These are phyloP conservation scores for Eupithecia inturbata DNA, from an alignment of 2,888 invertebrate genomes.

Conservation along the genomic window DNA sequence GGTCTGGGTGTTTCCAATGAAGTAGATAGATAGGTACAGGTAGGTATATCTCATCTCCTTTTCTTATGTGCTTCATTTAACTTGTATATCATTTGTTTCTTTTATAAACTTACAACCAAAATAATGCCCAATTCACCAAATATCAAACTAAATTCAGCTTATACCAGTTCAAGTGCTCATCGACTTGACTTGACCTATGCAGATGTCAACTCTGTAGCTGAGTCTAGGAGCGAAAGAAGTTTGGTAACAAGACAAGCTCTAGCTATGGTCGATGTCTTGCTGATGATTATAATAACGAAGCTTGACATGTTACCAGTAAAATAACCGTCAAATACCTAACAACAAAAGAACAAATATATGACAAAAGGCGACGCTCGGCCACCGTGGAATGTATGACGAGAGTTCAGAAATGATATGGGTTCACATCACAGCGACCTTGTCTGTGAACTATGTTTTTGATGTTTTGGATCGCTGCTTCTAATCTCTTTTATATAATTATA, in stretches of 20 bases:
- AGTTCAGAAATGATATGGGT: constrained; percentile 32
- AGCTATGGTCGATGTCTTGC: background rate
- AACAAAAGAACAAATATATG: constrained; percentile 33
- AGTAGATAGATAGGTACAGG: background rate
- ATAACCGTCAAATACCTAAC: constrained; percentile 33
- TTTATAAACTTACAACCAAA: background rate
- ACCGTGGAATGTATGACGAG: constrained; percentile 38
- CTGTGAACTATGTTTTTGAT: constrained; percentile 25
- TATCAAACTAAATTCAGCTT: background rate
- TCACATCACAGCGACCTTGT: constrained; percentile 16
- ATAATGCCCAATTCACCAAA: background rate
- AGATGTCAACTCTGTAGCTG: background rate
- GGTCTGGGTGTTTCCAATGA: background rate
- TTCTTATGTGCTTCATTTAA: background rate
- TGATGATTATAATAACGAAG: background rate
- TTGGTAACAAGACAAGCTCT: background rate
- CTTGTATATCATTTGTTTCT: background rate
- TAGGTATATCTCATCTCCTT: background rate
- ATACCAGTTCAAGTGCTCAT: background rate
- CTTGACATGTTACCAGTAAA: constrained; percentile 17
- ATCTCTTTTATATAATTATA: background rate
- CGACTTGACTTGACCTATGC: background rate
- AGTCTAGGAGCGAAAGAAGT: background rate
- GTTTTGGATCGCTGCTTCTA: background rate
- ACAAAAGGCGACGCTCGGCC: constrained; percentile 33